Base-by-base conservation (phyloP, 2,797 vertebrate genomes). In the Myotis planiceps region DNA sequence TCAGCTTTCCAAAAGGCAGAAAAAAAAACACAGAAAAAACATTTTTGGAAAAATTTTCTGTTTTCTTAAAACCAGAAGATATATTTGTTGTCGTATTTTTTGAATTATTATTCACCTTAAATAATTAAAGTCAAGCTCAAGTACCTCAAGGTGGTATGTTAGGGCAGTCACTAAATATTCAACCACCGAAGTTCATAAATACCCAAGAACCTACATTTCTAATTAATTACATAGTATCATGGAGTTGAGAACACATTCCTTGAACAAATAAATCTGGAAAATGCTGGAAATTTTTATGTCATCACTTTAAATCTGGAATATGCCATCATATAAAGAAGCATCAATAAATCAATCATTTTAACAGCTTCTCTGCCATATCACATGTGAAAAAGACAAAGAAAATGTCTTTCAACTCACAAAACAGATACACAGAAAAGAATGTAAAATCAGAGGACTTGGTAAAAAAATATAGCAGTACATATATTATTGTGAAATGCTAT, bases 231-330 rank as follows among this genome's bases (percentile, higher is more conserved):
- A 87, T 47, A 92, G 4, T 72, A 94, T 68, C 12, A 1, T 68
- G 18, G 27, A 92, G 4, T 63, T 95, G 42, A 94, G n/a, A 97
- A 90, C 2, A 47, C 45, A 92, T 47, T 95, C 13, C 23, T 51
- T 93, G 71, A 97, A 94, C 18, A 97, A 97, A 96, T 92, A 95
- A 94, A 96, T 96, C 69, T 87, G 63, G 37, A 51, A 97, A 98
- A 95, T 32, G 14, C 88, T 79, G 55, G n/a, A 51, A 51, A 34
- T 89, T 66, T 68, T 63, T 15, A 53, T 32, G 19, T 42, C 92
- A 47, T 95, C 94, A 82, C 29, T 55, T 92, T 94, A 96, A 95
- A 53, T 34, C 32, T 51, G 18, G 74, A 76, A 34, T 51, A 51
- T 37, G 18, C 42, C 90, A 51, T 94, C 94, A 82, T 32, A 58